Evolutionary conservation across 2,888 invertebrate genomes (phyloP), one percentile per base, ranked within the genome.

Genomic region (Alviniconcha strummeri): DNA sequence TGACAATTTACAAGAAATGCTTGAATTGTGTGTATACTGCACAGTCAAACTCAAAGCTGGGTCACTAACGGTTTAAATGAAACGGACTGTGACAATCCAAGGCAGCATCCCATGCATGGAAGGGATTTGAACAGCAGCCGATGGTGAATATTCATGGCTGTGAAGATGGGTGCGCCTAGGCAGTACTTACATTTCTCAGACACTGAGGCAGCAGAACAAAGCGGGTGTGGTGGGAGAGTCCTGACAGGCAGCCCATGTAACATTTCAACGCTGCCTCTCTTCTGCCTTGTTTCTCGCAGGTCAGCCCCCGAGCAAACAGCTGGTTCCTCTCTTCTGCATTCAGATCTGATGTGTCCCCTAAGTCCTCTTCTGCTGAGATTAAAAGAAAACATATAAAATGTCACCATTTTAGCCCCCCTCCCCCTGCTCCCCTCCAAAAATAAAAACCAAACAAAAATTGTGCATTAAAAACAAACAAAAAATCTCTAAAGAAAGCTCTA

Each of bases 141-240:
- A 36, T 36, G 36, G 36, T 36, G 36, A 36, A 36, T 36, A 36
- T 36, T 36, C 36, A 36, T 3, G 36, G 36, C 36, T 36, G 36
- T 36, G 36, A 36, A 36, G 36, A 36, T 36, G 36, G 36, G 36
- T 36, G 36, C 36, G 3, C 36, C 36, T 36, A 36, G 36, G 36
- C 36, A 15, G n/a, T 36, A 87, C 91, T 89, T 85, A 92, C 92
- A 88, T 91, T 90, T 86, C 91, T 89, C 13, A 93, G 88, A 81
- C 93, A 93, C 85, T 92, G 91, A 64, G 93, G 92, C 75, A 93
- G 85, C 19, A 90, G 88, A 7, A 89, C 85, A 86, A 93, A 93
- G 54, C 86, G 86, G 19, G 89, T 89, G 75, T 89, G 85, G 19
- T 87, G 86, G 71, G 88, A 87, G 13, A 92, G 87, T 15, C 91